Evolutionary conservation across 2,888 invertebrate species (phyloP).

Genomic region (Diloba caeruleocephala): DNA sequence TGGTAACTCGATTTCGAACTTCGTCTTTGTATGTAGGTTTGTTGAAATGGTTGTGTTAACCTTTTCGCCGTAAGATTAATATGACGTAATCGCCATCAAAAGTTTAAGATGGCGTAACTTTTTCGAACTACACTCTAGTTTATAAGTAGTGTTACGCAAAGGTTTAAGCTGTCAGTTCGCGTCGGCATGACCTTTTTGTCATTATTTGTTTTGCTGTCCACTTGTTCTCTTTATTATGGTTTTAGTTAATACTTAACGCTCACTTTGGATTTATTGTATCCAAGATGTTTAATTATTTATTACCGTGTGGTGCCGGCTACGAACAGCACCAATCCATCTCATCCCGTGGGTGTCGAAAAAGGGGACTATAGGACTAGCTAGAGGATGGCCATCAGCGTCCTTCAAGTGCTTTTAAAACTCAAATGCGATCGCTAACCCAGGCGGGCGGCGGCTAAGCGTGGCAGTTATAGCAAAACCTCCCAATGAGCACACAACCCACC

Average conservation of each 20-base stretch:
- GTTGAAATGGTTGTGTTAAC: conserved; percentile 6
- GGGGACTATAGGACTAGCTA: too few relatives aligned
- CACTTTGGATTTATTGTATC: too few relatives aligned
- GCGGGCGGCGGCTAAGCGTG: too few relatives aligned
- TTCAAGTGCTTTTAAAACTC: too few relatives aligned
- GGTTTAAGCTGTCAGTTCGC: background rate
- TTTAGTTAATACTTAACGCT: background rate
- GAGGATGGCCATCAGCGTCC: too few relatives aligned
- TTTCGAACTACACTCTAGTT: conserved; percentile 35
- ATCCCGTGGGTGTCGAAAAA: too few relatives aligned
- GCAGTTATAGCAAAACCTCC: too few relatives aligned
- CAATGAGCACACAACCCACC: too few relatives aligned
- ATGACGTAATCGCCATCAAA: conserved; percentile 35
- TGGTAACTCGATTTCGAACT: conserved; percentile 17
- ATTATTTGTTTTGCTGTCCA: conserved; percentile 25
- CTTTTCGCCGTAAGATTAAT: conserved; percentile 17
- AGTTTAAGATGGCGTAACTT: conserved; percentile 39
- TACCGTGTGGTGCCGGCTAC: too few relatives aligned
- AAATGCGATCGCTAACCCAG: too few relatives aligned
- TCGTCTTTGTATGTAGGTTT: conserved; percentile 10
- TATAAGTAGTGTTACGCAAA: conserved; percentile 33
- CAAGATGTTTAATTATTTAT: too few relatives aligned
- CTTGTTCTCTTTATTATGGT: background rate
- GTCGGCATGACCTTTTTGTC: background rate
- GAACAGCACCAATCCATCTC: too few relatives aligned